Evolutionary conservation across 2,888 invertebrate genomes (phyloP).

Genomic region (Heliothis peltigera): DNA sequence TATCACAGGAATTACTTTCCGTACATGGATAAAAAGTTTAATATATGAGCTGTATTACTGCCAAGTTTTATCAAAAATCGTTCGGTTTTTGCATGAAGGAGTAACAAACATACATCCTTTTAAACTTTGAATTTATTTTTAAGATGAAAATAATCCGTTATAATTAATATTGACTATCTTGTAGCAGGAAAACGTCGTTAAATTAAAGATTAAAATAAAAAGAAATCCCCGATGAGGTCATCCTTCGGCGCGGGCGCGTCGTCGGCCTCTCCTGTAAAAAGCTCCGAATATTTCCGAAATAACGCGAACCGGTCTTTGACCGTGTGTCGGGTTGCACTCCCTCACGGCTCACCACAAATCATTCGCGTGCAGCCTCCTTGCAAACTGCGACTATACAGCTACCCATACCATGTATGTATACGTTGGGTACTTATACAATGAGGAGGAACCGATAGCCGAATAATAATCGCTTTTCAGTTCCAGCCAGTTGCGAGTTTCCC

Average conservation of each 20-base stretch:
- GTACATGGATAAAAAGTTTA: too few relatives aligned
- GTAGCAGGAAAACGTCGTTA: conserved; percentile 61
- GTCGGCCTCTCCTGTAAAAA: conserved; percentile 72
- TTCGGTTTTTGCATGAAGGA: too few relatives aligned
- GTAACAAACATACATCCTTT: too few relatives aligned
- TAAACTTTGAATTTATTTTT: too few relatives aligned
- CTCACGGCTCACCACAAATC: conserved; percentile 75
- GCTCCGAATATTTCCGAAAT: conserved; percentile 83
- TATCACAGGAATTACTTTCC: too few relatives aligned
- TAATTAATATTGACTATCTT: conserved; percentile 50
- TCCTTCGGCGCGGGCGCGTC: conserved; percentile 66
- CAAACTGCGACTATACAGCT: conserved; percentile 44
- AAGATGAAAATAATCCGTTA: conserved; percentile 52
- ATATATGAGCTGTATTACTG: too few relatives aligned
- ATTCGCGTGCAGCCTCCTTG: conserved; percentile 72
- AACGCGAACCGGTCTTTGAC: conserved; percentile 87
- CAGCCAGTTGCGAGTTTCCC: conserved; percentile 15
- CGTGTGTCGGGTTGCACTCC: conserved; percentile 76
- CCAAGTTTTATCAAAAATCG: too few relatives aligned
- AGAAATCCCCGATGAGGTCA: conserved; percentile 83
- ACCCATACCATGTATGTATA: conserved; percentile 13
- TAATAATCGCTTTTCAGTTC: conserved; percentile 23
- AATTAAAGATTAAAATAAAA: conserved; percentile 65
- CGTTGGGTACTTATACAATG: conserved; percentile 9
- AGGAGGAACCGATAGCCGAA: conserved; percentile 19